phyloP scores from a whole-genome alignment of 2,888 invertebrate genomes.

The Elaeidobius kamerunicus region DNA sequence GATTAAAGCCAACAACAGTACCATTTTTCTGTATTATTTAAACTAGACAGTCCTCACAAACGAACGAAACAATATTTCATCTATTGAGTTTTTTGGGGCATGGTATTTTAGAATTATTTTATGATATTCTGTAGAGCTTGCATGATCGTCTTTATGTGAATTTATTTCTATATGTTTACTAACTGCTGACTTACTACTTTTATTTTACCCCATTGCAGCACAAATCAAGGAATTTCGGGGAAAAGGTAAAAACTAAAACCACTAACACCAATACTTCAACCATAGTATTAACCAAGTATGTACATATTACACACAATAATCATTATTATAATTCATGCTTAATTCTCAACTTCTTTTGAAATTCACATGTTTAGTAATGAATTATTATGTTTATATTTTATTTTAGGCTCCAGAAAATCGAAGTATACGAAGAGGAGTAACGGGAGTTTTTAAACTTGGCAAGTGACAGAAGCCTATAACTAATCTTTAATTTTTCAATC shows the following conservation, averaged over 20 bases:
- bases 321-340: too few relatives aligned
- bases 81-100: too few relatives aligned
- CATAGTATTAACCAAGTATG: background rate
- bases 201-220: constrained; percentile 18
- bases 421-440: constrained; percentile 59
- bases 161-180: background rate
- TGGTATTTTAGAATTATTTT: too few relatives aligned
- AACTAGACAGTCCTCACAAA: too few relatives aligned
- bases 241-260: constrained; percentile 21
- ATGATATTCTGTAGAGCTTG: too few relatives aligned
- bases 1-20: too few relatives aligned
- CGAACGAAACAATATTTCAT: too few relatives aligned
- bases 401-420: constrained; percentile 61
- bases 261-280: constrained; percentile 18
- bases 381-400: constrained; percentile 14
- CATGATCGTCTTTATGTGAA: too few relatives aligned
- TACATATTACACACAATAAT: too few relatives aligned
- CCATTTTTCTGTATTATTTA: too few relatives aligned
- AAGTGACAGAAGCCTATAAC: constrained; percentile 53
- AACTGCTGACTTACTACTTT: constrained; percentile 2
- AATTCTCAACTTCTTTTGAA: background rate
- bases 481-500: too few relatives aligned
- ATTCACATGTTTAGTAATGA: too few relatives aligned
- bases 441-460: constrained; percentile 64
- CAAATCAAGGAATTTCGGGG: constrained; percentile 22